A percentile compares a stretch with the other conserved stretches of the same genome.
These are phyloP conservation scores for Drosophila watanabei DNA, from an alignment of 1,140 invertebrate species.

Conservation along the genomic window DNA sequence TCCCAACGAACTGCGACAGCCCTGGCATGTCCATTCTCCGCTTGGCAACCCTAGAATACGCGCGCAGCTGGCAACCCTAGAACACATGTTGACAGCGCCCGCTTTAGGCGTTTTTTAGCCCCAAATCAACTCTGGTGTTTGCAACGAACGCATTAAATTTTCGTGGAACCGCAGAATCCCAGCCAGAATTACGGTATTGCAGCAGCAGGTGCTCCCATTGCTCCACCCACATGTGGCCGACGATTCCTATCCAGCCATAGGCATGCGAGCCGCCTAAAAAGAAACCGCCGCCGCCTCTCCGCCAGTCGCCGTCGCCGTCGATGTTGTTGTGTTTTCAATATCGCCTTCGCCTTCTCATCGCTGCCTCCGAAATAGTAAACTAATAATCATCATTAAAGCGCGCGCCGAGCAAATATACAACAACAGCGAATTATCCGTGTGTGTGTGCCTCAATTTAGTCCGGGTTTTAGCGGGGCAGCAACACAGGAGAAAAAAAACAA, in stretches of 20 bases:
- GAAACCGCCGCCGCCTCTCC: slow-evolving; percentile 24
- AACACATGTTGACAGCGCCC: slow-evolving; percentile 62
- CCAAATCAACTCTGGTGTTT: slow-evolving; percentile 64
- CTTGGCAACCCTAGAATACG: not conserved
- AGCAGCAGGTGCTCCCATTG: slow-evolving; percentile 4
- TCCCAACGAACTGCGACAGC: not conserved
- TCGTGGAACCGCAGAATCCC: slow-evolving; percentile 47
- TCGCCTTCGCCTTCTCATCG: slow-evolving; percentile 15
- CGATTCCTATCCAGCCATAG: slow-evolving; percentile 21
- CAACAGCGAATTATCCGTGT: slow-evolving; percentile 17
- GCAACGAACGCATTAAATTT: slow-evolving; percentile 82
- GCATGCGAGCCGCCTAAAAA: slow-evolving; percentile 44
- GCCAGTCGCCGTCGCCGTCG: not conserved
- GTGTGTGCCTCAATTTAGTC: slow-evolving; percentile 25
- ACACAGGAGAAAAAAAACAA: slow-evolving; percentile 21
- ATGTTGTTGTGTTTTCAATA: slow-evolving; percentile 38
- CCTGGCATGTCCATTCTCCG: not conserved
- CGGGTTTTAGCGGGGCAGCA: slow-evolving; percentile 14
- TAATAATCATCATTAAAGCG: slow-evolving; percentile 32
- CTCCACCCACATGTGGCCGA: slow-evolving; percentile 36
- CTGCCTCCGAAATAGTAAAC: slow-evolving; percentile 31
- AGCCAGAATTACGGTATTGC: slow-evolving; percentile 16
- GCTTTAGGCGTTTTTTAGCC: slow-evolving; percentile 72
- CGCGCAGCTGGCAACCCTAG: slow-evolving; percentile 59
- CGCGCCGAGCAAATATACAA: slow-evolving; percentile 11